A percentile compares a stretch with the other conserved stretches of the same genome.
Evolutionary conservation across 2,113 vertebrate genomes (phyloP).

Genomic region (Edolisoma coerulescens): DNA sequence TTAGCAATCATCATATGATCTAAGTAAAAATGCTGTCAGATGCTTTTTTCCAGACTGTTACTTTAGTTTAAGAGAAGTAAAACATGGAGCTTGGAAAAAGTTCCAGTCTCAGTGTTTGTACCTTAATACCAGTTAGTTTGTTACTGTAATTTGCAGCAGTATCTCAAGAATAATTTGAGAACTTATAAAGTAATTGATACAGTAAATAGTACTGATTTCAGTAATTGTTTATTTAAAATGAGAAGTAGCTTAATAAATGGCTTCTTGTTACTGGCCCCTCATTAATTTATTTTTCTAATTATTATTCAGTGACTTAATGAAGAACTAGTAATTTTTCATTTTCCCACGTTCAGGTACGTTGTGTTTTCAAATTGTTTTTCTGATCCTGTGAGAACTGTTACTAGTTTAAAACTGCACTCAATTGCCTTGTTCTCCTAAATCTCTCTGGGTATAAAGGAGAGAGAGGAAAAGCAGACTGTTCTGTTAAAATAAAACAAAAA

Average conservation of each 20-base stretch:
- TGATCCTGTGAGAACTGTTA: background rate
- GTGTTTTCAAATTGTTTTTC: background rate
- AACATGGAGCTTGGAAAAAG: background rate
- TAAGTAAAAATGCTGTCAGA: background rate
- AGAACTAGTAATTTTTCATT: background rate
- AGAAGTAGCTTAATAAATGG: background rate
- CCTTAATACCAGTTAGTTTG: background rate
- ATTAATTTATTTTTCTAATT: slow-evolving; percentile 14
- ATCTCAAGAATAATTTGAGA: background rate
- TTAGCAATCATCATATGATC: background rate
- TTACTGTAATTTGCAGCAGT: background rate
- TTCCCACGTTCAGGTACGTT: background rate
- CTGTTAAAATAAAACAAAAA: background rate
- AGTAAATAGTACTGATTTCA: background rate
- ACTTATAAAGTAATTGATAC: background rate
- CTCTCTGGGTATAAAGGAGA: background rate
- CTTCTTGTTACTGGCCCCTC: background rate
- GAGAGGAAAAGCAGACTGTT: background rate
- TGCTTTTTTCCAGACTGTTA: background rate
- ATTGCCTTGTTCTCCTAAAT: background rate
- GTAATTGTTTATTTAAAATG: background rate
- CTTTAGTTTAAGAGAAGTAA: background rate
- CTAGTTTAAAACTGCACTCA: background rate
- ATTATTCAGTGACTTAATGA: background rate
- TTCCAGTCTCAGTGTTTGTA: background rate